phyloP scores from a whole-genome alignment of 1,140 invertebrate genomes.

The Laodelphax striatellus region DNA sequence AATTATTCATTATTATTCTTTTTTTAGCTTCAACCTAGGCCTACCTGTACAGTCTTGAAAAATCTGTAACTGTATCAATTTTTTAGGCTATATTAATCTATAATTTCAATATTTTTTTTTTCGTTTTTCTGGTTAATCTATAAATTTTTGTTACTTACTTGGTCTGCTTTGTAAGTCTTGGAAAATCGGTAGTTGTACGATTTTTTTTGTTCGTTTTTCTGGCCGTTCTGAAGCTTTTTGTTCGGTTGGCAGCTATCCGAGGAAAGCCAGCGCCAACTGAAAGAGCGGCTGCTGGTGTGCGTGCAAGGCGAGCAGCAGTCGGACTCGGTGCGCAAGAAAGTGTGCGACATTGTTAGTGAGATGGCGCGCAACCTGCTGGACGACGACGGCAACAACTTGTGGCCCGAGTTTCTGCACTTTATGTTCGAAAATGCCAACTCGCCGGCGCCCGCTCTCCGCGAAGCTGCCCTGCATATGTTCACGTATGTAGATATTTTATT shows the following conservation, averaged over 20 bases:
- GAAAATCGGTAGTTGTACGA: too few species aligned
- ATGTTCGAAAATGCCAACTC: conserved; percentile 89
- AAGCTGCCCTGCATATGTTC: conserved; percentile 89
- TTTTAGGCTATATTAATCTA: too few species aligned
- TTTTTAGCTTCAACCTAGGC: too few species aligned
- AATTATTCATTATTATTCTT: too few species aligned
- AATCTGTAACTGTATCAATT: too few species aligned
- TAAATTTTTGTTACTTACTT: too few species aligned
- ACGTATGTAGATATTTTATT: conserved; percentile 48
- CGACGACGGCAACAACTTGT: conserved; percentile 91
- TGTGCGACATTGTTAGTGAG: conserved; percentile 91
- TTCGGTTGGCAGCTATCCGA: conserved; percentile 54
- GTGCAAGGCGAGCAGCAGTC: conserved; percentile 74
- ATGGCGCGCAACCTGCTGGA: conserved; percentile 90
- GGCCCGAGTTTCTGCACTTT: conserved; percentile 95
- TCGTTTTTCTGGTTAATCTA: too few species aligned
- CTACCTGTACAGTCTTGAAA: too few species aligned
- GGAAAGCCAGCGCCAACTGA: conserved; percentile 71
- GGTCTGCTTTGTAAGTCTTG: too few species aligned
- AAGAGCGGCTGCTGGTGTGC: conserved; percentile 71
- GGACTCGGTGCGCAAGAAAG: conserved; percentile 70
- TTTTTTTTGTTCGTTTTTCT: too few species aligned
- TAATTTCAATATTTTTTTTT: too few species aligned
- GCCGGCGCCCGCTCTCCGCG: conserved; percentile 68
- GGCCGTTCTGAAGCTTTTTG: too few species aligned